Evolutionary conservation across 2,888 invertebrate genomes (phyloP), one percentile per base, ranked within the genome.

Genomic region (Ectobius pallidus): DNA sequence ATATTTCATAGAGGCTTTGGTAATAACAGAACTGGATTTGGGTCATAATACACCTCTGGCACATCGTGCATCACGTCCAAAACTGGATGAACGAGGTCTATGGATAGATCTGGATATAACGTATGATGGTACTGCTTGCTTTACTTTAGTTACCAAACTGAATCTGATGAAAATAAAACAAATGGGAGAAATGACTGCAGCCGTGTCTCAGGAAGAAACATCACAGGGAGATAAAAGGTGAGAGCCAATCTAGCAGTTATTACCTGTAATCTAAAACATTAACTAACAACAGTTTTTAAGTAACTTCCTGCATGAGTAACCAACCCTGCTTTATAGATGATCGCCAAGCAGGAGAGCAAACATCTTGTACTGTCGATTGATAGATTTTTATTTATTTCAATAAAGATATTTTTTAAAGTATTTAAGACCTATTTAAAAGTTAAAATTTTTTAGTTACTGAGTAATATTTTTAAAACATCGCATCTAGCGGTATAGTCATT

Each of bases 111-210:
- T 96, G 16, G 92, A 94, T 79, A 83, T 96, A 73, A 87, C 88
- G 2, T 95, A 95, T 83, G 89, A 90, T 78, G 95, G 95, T 67
- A 87, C 88, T 76, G 88, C 94, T 52, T 88, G 90, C 76, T 91
- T 96, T 87, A 92, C 92, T 1, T 87, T 97, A 42, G 93, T 94
- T 80, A 96, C 96, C 1, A 95, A 96, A 82, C 86, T 96, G 77
- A 96, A 96, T 84, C 82, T 94, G 58, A 88, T 93, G 87, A 91
- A 90, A 80, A 81, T 92, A 73, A 87, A 83, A 71, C 30, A 68
- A 22, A 42, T 55, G 34, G 70, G 67, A n/a, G 68, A 52, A 20
- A 49, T 68, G 30, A 42, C 68, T 1, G 71, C 42, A 11, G 63
- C 30, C 3, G 27, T 30, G 2, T 9, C 68, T n/a, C 49, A 63